phyloP scores from a whole-genome alignment of 2,113 vertebrate genomes.

The Haemorhous mexicanus region DNA sequence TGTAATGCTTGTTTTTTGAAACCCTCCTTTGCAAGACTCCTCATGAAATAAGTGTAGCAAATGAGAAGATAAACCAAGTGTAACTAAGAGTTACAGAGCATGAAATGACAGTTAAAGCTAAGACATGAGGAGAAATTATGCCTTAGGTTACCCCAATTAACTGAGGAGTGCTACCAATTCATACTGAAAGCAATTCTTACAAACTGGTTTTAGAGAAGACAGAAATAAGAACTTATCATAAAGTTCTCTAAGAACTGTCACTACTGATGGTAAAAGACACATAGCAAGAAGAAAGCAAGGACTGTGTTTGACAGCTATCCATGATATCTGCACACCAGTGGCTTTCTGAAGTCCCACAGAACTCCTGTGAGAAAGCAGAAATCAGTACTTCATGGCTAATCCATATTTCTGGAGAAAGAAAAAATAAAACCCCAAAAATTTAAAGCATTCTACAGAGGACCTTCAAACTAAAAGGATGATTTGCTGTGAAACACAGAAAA shows the following conservation, averaged over 20 bases:
- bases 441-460: slow-evolving; percentile 26
- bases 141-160: not conserved
- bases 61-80: not conserved
- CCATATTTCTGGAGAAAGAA: not conserved
- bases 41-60: not conserved
- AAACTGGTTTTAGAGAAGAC: not conserved
- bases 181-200: not conserved
- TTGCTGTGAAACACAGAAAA: slow-evolving; percentile 29
- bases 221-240: not conserved
- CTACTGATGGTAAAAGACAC: not conserved
- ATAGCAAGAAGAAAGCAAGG: not conserved
- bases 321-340: not conserved
- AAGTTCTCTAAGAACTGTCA: not conserved
- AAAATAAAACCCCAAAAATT: not conserved
- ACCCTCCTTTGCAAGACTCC: not conserved
- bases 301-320: not conserved
- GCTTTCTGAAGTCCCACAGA: not conserved
- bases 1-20: not conserved
- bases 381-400: not conserved
- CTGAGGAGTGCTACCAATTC: not conserved
- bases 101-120: not conserved
- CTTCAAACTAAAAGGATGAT: not conserved
- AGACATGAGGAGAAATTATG: not conserved
- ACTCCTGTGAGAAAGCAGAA: not conserved
- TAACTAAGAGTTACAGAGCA: accelerated